Conservation (phyloP, 92 coral and sea anemone species). For the Pocillopora grandis region DNA sequence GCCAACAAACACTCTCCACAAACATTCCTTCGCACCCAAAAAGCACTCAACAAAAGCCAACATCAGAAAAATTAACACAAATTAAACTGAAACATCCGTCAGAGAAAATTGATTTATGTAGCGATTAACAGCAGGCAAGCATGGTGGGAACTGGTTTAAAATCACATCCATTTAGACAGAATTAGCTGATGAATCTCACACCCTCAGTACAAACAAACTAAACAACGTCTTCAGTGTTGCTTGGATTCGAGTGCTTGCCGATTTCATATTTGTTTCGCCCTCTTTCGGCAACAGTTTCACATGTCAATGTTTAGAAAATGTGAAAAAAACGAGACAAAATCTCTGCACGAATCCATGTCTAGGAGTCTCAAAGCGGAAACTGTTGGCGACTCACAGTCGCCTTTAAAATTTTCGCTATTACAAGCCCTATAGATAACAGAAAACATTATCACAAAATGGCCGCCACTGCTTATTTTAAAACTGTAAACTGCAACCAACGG, state of each 20-base stretch:
- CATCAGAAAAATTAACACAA: slow-evolving; percentile 13
- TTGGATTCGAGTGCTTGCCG: not conserved
- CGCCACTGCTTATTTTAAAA: slow-evolving; percentile 9
- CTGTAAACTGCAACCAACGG: slow-evolving; percentile 19
- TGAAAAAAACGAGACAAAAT: slow-evolving; percentile 36
- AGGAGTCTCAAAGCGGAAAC: slow-evolving; percentile 54
- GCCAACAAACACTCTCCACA: not conserved
- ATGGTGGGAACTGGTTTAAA: slow-evolving; percentile 37
- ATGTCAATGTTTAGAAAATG: not conserved
- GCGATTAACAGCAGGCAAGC: slow-evolving; percentile 17
- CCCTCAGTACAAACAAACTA: slow-evolving; percentile 1
- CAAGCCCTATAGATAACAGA: slow-evolving; percentile 30
- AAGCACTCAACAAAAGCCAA: slow-evolving; percentile 6
- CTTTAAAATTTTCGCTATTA: slow-evolving; percentile 35
- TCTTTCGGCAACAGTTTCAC: not conserved
- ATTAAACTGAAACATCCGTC: slow-evolving; percentile 12
- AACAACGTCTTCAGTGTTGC: not conserved
- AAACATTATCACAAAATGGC: slow-evolving; percentile 27
- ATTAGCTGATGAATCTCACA: slow-evolving; percentile 7
- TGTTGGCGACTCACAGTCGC: slow-evolving; percentile 64
- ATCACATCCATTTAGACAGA: slow-evolving; percentile 36
- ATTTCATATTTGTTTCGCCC: not conserved
- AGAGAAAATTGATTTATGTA: slow-evolving; percentile 6
- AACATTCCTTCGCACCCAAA: slow-evolving; percentile 35
- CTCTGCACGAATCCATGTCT: slow-evolving; percentile 49